Evolutionary conservation across 1,140 invertebrate species (phyloP).

Genomic region (Tetraneura akinire): DNA sequence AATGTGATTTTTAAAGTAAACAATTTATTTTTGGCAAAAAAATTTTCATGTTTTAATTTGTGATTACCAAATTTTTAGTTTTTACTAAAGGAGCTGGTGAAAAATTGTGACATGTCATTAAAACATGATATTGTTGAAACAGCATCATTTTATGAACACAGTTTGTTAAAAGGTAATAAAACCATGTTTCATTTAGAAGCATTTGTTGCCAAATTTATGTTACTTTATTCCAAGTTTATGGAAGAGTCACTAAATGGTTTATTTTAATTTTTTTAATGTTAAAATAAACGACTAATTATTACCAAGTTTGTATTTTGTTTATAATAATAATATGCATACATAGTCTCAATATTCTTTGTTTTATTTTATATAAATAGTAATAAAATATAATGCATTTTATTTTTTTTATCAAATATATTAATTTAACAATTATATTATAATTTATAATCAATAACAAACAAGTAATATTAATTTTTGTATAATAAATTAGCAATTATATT

Average conservation of each 20-base stretch:
- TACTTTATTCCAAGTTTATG: slow-evolving; percentile 84
- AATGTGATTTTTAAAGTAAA: slow-evolving; percentile 83
- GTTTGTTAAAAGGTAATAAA: slow-evolving; percentile 86
- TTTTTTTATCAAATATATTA: too few species aligned
- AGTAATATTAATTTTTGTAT: too few species aligned
- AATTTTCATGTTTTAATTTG: slow-evolving; percentile 6
- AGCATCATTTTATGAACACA: slow-evolving; percentile 88
- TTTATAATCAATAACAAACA: too few species aligned
- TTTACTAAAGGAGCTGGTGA: slow-evolving; percentile 79
- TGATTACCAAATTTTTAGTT: slow-evolving; percentile 61
- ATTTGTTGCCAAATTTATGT: slow-evolving; percentile 96
- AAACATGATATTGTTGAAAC: slow-evolving; percentile 81
- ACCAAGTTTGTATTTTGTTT: too few species aligned
- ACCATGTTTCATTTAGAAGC: slow-evolving; percentile 97
- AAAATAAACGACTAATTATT: too few species aligned
- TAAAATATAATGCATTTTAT: too few species aligned
- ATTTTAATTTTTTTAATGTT: slow-evolving; percentile 42
- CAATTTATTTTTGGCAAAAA: background rate
- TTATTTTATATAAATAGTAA: too few species aligned
- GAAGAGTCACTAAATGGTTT: slow-evolving; percentile 64
- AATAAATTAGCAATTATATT: too few species aligned
- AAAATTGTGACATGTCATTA: slow-evolving; percentile 86
- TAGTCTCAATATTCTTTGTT: too few species aligned
- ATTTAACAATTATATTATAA: too few species aligned
- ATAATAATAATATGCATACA: too few species aligned